phyloP scores from a whole-genome alignment of 1,140 invertebrate genomes.

The Drosophila auraria region DNA sequence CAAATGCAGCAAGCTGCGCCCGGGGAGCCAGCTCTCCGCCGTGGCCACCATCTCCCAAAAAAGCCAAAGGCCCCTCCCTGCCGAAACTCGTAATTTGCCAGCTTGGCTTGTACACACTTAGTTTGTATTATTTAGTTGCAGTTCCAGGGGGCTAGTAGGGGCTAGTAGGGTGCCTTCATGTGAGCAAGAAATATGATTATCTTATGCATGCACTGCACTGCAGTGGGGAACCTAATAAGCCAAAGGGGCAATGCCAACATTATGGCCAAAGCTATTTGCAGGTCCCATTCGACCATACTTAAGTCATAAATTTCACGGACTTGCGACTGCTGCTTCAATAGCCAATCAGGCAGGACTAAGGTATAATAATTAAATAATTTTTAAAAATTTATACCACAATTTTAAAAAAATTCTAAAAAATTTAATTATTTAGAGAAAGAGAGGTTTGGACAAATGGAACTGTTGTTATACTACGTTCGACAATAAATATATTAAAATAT shows the following conservation, averaged over 20 bases:
- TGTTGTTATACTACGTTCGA: too few relatives aligned
- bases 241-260: conserved; percentile 36
- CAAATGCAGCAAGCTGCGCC: conserved; percentile 60
- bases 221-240: conserved; percentile 53
- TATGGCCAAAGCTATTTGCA: conserved; percentile 38
- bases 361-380: too few relatives aligned
- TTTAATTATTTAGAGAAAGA: too few relatives aligned
- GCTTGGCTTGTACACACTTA: conserved; percentile 75
- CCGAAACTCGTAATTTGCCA: conserved; percentile 74
- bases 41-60: background rate
- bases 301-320: background rate
- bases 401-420: too few relatives aligned
- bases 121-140: conserved; percentile 80
- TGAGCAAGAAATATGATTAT: conserved; percentile 73
- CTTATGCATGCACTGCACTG: conserved; percentile 66
- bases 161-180: conserved; percentile 13
- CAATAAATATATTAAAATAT: too few relatives aligned
- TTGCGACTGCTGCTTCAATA: background rate
- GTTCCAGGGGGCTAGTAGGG: background rate
- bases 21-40: conserved; percentile 3
- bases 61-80: conserved; percentile 14
- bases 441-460: too few relatives aligned
- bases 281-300: conserved; percentile 20
- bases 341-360: background rate
- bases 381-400: too few relatives aligned